Conservation (phyloP, 2,797 vertebrate genomes). For the Natrix natrix region DNA sequence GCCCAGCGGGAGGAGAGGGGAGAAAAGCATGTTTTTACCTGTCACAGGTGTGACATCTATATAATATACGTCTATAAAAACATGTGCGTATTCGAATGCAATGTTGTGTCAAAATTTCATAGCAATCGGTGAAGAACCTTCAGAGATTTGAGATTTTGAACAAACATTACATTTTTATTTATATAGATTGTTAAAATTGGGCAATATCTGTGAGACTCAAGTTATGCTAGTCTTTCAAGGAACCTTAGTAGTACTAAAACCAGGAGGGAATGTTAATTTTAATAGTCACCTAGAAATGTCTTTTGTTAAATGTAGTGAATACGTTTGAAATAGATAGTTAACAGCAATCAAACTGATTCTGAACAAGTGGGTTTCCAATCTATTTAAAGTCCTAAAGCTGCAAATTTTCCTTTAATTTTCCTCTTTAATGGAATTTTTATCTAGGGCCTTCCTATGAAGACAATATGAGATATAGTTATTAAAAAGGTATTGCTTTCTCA, state of each 20-base stretch:
- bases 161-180: too few relatives aligned
- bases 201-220: background rate
- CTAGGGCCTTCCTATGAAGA: background rate
- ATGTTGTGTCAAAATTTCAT: too few relatives aligned
- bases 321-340: background rate
- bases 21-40: too few relatives aligned
- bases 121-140: too few relatives aligned
- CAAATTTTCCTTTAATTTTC: background rate
- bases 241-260: background rate
- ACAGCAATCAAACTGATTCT: background rate
- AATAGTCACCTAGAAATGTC: background rate
- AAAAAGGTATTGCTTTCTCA: background rate
- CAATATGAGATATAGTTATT: background rate
- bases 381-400: background rate
- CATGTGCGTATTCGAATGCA: too few relatives aligned
- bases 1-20: too few relatives aligned
- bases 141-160: too few relatives aligned
- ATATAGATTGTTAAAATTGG: background rate
- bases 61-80: too few relatives aligned
- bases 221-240: background rate
- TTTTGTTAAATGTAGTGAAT: background rate
- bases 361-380: background rate
- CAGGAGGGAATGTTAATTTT: background rate
- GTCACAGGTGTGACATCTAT: too few relatives aligned
- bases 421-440: background rate